Base-by-base conservation (phyloP, 2,888 invertebrate species). In the Congeria kusceri region DNA sequence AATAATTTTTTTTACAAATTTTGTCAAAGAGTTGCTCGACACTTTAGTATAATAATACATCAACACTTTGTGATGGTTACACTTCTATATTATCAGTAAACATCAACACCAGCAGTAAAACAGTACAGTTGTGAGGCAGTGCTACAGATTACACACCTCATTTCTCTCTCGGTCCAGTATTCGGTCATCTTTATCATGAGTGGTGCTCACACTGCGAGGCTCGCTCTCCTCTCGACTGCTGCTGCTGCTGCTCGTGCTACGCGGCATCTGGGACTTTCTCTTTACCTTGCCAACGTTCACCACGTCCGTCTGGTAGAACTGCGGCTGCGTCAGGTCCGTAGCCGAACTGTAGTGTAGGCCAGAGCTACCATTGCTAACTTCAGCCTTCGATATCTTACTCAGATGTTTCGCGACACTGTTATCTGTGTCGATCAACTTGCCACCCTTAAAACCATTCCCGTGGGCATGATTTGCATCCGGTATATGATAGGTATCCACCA, bases 141-240 rank as follows among this genome's bases (percentile, higher is more conserved):
- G 39, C 39, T 39, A 11, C 39, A 39, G 39, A 13, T 11, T 39
- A 39, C 39, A 39, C 66, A 67, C 71, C 64, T 72, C 71, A 47
- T 56, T 23, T 58, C 44, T 64, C n/a, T 65, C 71, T 28, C 62
- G 44, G 23, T 66, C 72, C 28, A 47, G 28, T 29, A 63, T 28
- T 68, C 67, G 59, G 20, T 81, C 81, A 61, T 63, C 59, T 32
- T 65, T 71, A 7, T 62, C 78, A 57, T n/a, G 53, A 18, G 53
- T 53, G 53, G 53, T 53, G 53, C 76, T 78, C 57, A 66, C 58
- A 59, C 67, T 64, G 46, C 73, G 47, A 23, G 74, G 65, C 20
- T 70, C 76, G 32, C 64, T 74, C 61, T 86, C 86, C 39, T 85
- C 83, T 3, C 78, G 61, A 64, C 85, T 84, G 44, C 78, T 85